phyloP scores from a whole-genome alignment of 2,113 vertebrate species.

The Microtus pennsylvanicus region DNA sequence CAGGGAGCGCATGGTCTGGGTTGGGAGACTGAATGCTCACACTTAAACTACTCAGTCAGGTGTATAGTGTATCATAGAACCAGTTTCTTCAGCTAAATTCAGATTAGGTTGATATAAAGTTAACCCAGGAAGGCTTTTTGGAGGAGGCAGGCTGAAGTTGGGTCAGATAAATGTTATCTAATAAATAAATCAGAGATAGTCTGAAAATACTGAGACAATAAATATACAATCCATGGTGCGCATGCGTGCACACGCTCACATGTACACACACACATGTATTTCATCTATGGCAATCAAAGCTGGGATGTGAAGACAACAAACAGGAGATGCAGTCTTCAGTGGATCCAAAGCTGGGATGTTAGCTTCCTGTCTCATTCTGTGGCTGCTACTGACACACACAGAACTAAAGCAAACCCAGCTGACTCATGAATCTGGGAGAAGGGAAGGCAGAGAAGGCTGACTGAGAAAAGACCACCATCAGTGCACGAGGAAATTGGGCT shows the following conservation, averaged over 20 bases:
- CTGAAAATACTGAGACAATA: background rate
- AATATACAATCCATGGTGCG: background rate
- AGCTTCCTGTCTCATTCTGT: background rate
- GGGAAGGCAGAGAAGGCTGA: too few relatives aligned
- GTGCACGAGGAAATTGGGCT: background rate
- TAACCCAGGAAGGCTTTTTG: conserved; percentile 14
- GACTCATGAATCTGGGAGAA: background rate
- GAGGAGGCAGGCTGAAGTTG: background rate
- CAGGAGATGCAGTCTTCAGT: background rate
- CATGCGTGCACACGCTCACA: background rate
- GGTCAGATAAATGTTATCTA: background rate
- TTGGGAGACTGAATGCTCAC: too few relatives aligned
- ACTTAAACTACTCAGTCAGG: background rate
- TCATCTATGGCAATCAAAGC: background rate
- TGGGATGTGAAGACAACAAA: background rate
- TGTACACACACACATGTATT: background rate
- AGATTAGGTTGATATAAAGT: background rate
- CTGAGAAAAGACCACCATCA: background rate
- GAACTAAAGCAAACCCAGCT: background rate
- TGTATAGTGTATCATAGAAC: background rate
- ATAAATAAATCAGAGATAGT: background rate
- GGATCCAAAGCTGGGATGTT: rapidly evolving
- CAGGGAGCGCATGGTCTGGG: background rate
- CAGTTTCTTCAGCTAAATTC: background rate
- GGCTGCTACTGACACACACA: background rate